phyloP scores from a whole-genome alignment of 2,113 vertebrate species.

The Paedocypris sp. region DNA sequence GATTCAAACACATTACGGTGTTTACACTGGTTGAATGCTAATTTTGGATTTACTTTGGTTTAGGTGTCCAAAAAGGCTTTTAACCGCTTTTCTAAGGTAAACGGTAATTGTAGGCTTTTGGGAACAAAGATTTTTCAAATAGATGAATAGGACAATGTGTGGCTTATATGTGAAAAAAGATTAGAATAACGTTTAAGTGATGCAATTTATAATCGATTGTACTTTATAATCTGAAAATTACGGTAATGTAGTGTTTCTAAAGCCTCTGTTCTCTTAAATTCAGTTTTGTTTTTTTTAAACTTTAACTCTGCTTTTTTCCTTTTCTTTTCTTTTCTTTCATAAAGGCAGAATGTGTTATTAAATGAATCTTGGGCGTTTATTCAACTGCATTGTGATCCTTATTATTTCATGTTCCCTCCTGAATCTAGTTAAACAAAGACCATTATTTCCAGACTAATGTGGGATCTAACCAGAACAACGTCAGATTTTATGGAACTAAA shows the following conservation, averaged over 20 bases:
- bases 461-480: not conserved
- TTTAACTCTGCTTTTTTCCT: no score
- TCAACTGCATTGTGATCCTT: not conserved
- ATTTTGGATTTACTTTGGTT: constrained; percentile 50
- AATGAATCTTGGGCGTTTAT: not conserved
- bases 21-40: constrained; percentile 18
- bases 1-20: constrained; percentile 1
- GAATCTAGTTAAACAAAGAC: not conserved
- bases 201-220: no score
- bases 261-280: not conserved
- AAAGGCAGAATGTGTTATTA: not conserved
- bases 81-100: constrained; percentile 83
- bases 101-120: constrained; percentile 10
- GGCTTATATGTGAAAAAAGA: no score
- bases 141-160: not conserved
- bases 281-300: not conserved
- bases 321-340: no score
- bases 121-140: not conserved
- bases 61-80: constrained; percentile 69
- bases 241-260: not conserved
- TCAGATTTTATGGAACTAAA: not conserved
- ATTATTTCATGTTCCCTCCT: constrained; percentile 22
- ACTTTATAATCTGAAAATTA: no score
- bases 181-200: no score
- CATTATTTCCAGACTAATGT: not conserved